Evolutionary conservation across 1,140 invertebrate genomes (phyloP).

Genomic region (Neodiprion pinetum): DNA sequence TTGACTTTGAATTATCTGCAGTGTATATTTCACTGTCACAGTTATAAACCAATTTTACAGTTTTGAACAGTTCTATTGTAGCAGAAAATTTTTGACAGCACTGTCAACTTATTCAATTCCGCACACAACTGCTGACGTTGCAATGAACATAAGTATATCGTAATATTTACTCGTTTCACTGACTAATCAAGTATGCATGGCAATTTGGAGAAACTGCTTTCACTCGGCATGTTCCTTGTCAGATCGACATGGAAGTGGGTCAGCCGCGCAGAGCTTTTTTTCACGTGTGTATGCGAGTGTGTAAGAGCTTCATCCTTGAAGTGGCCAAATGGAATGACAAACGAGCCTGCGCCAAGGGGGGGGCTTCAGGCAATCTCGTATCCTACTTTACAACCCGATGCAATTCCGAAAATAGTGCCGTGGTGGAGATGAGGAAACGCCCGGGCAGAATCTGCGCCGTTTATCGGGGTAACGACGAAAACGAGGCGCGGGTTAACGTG

Average conservation of each 20-base stretch:
- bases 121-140: background rate
- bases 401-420: too few species aligned
- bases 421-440: too few species aligned
- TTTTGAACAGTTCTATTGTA: too few species aligned
- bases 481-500: too few species aligned
- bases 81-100: background rate
- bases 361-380: too few species aligned
- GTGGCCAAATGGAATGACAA: background rate
- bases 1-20: too few species aligned
- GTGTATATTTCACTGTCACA: too few species aligned
- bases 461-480: too few species aligned
- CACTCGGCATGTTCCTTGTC: slow-evolving; percentile 6
- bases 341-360: background rate
- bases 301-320: background rate
- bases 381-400: too few species aligned
- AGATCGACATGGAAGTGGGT: background rate
- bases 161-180: background rate
- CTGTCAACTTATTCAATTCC: background rate
- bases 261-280: background rate
- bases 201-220: background rate
- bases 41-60: too few species aligned
- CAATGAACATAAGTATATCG: background rate
- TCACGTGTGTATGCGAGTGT: too few species aligned
- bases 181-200: slow-evolving; percentile 2
- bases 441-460: too few species aligned